A percentile compares a stretch with the other conserved stretches of the same genome.
Conservation (phyloP, 2,113 vertebrate species). For the Triplophysa dalaica region DNA sequence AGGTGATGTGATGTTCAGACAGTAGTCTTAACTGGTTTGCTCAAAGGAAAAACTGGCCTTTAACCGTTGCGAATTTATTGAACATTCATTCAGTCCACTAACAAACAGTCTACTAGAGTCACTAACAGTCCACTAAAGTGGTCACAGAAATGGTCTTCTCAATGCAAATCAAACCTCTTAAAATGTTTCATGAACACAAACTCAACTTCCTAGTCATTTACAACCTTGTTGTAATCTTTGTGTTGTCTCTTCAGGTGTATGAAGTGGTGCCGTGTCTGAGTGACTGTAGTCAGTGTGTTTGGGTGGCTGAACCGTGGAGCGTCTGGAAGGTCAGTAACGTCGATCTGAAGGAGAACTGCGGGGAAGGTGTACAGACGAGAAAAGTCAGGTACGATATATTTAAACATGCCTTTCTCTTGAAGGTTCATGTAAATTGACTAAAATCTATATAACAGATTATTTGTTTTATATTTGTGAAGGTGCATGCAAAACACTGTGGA, state of each 20-base stretch:
- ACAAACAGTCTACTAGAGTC: too few species aligned
- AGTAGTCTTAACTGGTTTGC: too few species aligned
- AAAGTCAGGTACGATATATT: conserved; percentile 86
- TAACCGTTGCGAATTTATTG: too few species aligned
- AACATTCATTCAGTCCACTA: too few species aligned
- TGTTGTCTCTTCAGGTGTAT: conserved; percentile 34
- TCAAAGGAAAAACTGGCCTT: too few species aligned
- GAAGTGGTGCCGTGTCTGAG: conserved; percentile 96
- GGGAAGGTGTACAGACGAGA: conserved; percentile 92
- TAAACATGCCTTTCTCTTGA: not conserved
- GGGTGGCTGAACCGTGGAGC: conserved; percentile 93
- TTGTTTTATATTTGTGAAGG: conserved; percentile 64
- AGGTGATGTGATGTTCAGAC: not conserved
- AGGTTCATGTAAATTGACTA: not conserved
- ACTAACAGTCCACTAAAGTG: too few species aligned
- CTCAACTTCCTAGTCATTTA: too few species aligned
- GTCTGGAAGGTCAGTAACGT: conserved; percentile 94
- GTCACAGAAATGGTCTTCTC: too few species aligned
- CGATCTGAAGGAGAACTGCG: conserved; percentile 90
- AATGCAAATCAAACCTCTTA: too few species aligned
- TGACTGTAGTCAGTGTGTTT: conserved; percentile 91
- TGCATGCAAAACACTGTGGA: conserved; percentile 96
- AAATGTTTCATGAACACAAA: too few species aligned
- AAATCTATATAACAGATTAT: not conserved
- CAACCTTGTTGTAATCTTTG: not conserved